Evolutionary conservation across 2,888 invertebrate genomes (phyloP), one percentile per base, ranked within the genome.

Genomic region (Sycophila texana): DNA sequence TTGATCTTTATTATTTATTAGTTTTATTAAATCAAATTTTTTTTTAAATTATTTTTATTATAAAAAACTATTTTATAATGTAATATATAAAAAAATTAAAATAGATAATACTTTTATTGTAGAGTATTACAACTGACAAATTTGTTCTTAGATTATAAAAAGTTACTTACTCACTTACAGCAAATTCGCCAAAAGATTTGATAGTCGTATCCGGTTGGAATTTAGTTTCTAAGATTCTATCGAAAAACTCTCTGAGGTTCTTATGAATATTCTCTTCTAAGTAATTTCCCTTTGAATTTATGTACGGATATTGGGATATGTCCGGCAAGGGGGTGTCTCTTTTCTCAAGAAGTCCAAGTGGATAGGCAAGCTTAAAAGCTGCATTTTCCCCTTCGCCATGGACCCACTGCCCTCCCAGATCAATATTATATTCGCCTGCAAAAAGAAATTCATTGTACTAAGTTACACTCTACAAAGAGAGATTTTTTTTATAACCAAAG

Each of bases 391-490:
- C 30, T 80, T 87, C 83, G 1, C 88, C 88, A 26, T 87, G 87
- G 10, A 88, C 83, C 86, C 87, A 87, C 77, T 88, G 87, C 5
- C 82, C 88, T 3, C 88, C 88, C 18, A 88, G 47, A 51, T 88
- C 88, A 14, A 87, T 18, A 68, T 70, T 20, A 39, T 86, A 85
- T 14, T 83, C 84, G n/a, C 79, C 87, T 86, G 76, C 10, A 10
- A 39, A 39, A 71, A 57, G n/a, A 30, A 13, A 18, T 51, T 26
- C 10, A 55, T 65, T 70, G 12, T 61, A 26, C 16, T 76, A 55
- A 22, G 18, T 16, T 70, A 14, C n/a, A 22, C 2, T 30, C 14
- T 39, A 53, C 1, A 1, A 10, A 39, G 7, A 5, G 7, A 2
- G 30, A 30, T n/a, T 14, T 14, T 51, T 51, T 14, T 10, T 14